Conservation (phyloP, 2,113 vertebrate genomes). For the Tetrax tetrax region DNA sequence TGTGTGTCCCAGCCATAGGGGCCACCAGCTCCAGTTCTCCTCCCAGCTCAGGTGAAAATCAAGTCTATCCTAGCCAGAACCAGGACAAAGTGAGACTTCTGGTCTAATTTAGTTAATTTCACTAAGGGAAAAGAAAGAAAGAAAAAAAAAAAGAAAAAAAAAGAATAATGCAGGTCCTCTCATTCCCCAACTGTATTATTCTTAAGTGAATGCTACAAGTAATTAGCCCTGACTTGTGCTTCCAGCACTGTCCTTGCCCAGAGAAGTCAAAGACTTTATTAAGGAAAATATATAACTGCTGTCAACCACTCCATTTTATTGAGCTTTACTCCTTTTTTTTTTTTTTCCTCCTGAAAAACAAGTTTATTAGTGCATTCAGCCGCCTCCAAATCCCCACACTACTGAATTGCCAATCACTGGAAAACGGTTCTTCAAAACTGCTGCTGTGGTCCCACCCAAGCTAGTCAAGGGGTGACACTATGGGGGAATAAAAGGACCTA, state of each 20-base stretch:
- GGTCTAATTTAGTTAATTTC: not conserved
- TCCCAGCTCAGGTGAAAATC: too few relatives aligned
- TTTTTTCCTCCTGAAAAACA: not conserved
- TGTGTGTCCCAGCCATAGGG: too few relatives aligned
- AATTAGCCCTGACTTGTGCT: not conserved
- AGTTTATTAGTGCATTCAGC: not conserved
- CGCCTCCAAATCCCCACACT: not conserved
- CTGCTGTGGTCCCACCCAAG: not conserved
- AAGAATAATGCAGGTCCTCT: not conserved
- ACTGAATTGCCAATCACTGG: not conserved
- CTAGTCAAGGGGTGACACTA: not conserved
- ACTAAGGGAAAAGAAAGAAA: not conserved
- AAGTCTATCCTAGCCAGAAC: too few relatives aligned
- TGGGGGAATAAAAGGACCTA: not conserved
- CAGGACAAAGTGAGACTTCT: not conserved
- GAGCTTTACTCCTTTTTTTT: not conserved
- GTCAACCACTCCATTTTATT: not conserved
- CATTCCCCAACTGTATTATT: not conserved
- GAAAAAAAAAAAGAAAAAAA: not conserved
- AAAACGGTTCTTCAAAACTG: not conserved
- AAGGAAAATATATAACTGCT: not conserved
- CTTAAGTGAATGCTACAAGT: not conserved
- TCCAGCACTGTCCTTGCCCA: not conserved
- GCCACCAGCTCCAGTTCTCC: too few relatives aligned
- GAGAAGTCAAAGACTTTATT: not conserved